These are phyloP conservation scores for Spea hammondii DNA, from an alignment of 2,797 vertebrate species.

Conservation along the genomic window DNA sequence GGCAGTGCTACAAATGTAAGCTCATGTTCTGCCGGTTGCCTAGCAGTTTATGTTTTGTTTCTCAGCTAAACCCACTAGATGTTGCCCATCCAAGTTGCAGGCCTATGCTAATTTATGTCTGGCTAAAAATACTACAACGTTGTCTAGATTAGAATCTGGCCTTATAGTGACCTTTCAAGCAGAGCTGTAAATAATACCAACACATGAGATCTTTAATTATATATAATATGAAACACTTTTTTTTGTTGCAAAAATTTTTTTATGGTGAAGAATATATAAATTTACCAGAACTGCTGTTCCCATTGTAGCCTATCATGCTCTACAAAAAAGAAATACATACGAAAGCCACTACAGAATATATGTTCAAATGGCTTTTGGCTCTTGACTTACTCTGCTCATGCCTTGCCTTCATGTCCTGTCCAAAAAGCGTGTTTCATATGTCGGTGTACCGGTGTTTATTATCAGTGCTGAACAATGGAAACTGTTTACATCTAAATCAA, in stretches of 20 bases:
- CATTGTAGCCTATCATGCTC: too few species aligned
- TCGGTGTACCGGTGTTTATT: too few species aligned
- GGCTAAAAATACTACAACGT: conserved; percentile 40
- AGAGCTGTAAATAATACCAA: not conserved
- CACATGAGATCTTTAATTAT: not conserved
- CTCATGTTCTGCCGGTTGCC: conserved; percentile 41
- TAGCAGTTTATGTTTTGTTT: conserved; percentile 49
- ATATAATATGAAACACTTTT: not conserved
- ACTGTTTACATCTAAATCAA: too few species aligned
- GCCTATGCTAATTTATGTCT: conserved; percentile 33
- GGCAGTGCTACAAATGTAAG: conserved; percentile 16
- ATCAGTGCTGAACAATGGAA: too few species aligned
- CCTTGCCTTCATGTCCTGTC: too few species aligned
- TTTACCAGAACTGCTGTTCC: too few species aligned
- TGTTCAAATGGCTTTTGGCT: too few species aligned
- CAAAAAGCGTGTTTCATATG: too few species aligned
- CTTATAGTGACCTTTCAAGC: conserved; percentile 31
- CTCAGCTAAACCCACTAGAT: conserved; percentile 28
- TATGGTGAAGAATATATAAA: too few species aligned
- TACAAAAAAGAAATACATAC: too few species aligned
- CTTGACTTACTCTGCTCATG: too few species aligned
- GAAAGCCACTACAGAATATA: too few species aligned
- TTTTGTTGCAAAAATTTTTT: not conserved
- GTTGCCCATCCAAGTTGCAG: conserved; percentile 37
- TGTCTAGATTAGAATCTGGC: conserved; percentile 14